phyloP scores from a whole-genome alignment of 2,888 invertebrate species.

The Drosophila robusta region DNA sequence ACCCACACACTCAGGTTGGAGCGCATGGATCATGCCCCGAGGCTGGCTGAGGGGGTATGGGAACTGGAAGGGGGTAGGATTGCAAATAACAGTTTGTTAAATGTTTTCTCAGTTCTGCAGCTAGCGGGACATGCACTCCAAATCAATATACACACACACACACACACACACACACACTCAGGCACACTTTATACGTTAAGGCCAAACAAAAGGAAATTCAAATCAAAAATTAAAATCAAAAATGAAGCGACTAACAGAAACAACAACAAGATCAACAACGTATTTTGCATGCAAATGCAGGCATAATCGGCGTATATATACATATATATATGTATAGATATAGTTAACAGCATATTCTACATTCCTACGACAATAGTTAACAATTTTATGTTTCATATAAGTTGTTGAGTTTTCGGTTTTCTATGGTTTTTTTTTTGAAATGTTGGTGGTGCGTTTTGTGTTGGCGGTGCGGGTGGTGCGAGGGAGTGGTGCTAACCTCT shows the following conservation, averaged over 20 bases:
- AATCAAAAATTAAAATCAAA: slow-evolving; percentile 6
- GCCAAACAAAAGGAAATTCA: not conserved
- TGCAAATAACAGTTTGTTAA: slow-evolving; percentile 66
- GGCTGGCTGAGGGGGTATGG: not conserved
- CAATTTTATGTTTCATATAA: slow-evolving; percentile 22
- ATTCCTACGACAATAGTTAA: slow-evolving; percentile 55
- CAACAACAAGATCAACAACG: slow-evolving; percentile 9
- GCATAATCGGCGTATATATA: not conserved
- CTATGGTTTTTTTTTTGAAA: not conserved
- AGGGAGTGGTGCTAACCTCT: slow-evolving; percentile 10
- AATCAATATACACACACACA: too few relatives aligned
- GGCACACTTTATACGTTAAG: not conserved
- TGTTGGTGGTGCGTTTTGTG: slow-evolving; percentile 14
- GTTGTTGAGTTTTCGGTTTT: slow-evolving; percentile 2
- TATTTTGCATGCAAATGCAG: not conserved
- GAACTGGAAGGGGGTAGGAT: slow-evolving; percentile 15
- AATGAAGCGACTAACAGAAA: slow-evolving; percentile 27
- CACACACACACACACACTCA: slow-evolving; percentile 11
- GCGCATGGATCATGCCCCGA: not conserved
- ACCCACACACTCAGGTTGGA: not conserved
- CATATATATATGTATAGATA: not conserved
- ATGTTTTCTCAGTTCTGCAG: slow-evolving; percentile 21
- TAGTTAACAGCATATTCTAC: slow-evolving; percentile 13
- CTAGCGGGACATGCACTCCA: not conserved
- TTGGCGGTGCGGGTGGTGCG: slow-evolving; percentile 6